phyloP scores from a whole-genome alignment of 1,140 invertebrate species.

The Pseudomyrmex flavicornis region DNA sequence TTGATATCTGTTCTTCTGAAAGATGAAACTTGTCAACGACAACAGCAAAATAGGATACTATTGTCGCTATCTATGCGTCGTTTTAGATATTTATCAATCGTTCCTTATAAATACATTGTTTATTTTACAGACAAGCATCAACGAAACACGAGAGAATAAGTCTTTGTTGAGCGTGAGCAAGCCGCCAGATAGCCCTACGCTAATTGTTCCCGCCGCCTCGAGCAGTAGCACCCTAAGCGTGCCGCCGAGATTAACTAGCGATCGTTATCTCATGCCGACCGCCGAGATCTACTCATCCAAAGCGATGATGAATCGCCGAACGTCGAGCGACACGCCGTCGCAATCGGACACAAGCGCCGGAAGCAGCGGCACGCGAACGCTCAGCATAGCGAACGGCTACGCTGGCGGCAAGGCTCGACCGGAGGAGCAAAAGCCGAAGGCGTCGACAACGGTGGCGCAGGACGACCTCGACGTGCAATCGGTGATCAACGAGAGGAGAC shows the following conservation, averaged over 20 bases:
- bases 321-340: conserved; percentile 63
- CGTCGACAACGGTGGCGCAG: conserved; percentile 29
- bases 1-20: no score
- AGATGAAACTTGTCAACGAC: no score
- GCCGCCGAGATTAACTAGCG: conserved; percentile 51
- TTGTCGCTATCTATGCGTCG: no score
- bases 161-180: conserved; percentile 73
- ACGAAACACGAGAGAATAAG: conserved; percentile 69
- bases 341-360: conserved; percentile 54
- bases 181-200: conserved; percentile 68
- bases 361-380: conserved; percentile 39
- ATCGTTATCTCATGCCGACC: conserved; percentile 69
- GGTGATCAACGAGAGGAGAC: conserved; percentile 82
- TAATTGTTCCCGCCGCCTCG: conserved; percentile 51
- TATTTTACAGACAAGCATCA: conserved; percentile 17
- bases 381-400: conserved; percentile 52
- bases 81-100: no score
- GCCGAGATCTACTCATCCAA: conserved; percentile 75
- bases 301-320: conserved; percentile 70
- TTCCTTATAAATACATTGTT: no score
- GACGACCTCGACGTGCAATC: conserved; percentile 83
- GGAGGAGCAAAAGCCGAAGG: conserved; percentile 56
- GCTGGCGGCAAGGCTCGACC: conserved; percentile 41
- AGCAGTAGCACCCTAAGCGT: conserved; percentile 39
- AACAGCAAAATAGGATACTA: no score